Base-by-base conservation (phyloP, 2,888 invertebrate species). In the Adineta ricciae region DNA sequence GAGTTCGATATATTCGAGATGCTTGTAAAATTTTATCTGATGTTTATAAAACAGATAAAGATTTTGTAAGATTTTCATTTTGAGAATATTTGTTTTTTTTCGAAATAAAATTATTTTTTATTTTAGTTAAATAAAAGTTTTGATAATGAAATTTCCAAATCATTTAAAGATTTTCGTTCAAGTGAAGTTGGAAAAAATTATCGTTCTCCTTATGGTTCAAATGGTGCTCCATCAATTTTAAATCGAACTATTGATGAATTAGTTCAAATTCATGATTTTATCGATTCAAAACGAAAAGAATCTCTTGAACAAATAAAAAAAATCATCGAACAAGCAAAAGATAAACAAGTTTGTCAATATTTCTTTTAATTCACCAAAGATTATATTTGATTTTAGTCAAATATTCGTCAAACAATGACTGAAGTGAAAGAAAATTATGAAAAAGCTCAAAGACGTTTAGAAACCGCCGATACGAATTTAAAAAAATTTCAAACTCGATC, bases 401-500 rank as follows among this genome's bases (percentile, higher is more conserved):
- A 27, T 64, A 64, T 64, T 64, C 64, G 64, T 32, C 64, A 64
- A 64, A 64, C 64, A 64, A 64, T 64, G 27, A 64, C 14, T 64
- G 64, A 64, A 9, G 4, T 64, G 9, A 64, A 21, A 64, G 64
- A 64, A 32, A 64, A 64, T 64, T 64, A 64, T 64, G 64, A 64
- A 64, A 64, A 64, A 64, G 27, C 64, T 19, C 64, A 64, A 64
- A 27, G 11, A 64, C 27, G 27, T 27, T 64, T 64, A 64, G 64
- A 64, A 64, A 64, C 64, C 27, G 64, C 64, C 2, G 64, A 64
- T 64, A 16, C 27, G 2, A 64, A 64, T 64, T 64, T 64, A 32
- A 64, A 64, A 64, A 64, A 64, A 64, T 64, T 64, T 64, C 64
- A 64, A 64, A 64, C 64, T 64, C 64, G 64, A 32, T 52, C 52